Base-by-base conservation (phyloP, 1,140 invertebrate genomes). In the Tigriopus japonicus region DNA sequence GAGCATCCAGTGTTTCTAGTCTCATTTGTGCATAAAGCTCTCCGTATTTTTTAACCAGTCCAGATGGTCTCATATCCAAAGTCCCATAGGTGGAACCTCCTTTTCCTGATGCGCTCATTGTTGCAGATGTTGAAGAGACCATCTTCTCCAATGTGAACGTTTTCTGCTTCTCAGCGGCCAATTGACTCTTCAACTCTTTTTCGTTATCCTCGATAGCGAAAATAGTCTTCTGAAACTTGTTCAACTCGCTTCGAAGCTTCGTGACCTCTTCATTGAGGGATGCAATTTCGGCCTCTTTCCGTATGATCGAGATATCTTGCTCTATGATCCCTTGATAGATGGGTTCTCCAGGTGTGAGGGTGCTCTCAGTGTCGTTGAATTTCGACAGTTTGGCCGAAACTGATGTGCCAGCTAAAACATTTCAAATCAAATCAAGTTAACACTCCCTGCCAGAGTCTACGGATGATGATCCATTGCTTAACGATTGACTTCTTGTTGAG, bases 21-120 rank as follows among this genome's bases (percentile, higher is more conserved):
- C 88, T 76, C n/a, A 82, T 83, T 67, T 84, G 82, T 43, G 83
- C 79, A 73, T 93, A 94, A 52, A 94, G 77, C 64, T 81, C 79
- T 10, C 81, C 83, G 73, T 90, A 95, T 64, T 80, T 78, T 41
- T 84, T 79, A 45, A 90, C 80, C 62, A 91, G 71, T 40, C 42
- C 28, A 2, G 55, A 15, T 3, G 45, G 45, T 21, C 45, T 49
- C 45, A 6, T 21, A 10, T 49, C 45, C 45, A 49, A 6, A 6
- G 21, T 49, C 45, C 45, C 21, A 10, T 15, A 49, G 12, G 28
- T 35, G 28, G 28, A 35, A 9, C 28, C 28, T 35, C 28, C 45
- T 49, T 21, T 49, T 49, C 45, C n/a, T 6, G n/a, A 2, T 3
- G 21, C 10, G n/a, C n/a, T 15, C n/a, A 49, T 49, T 49, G 21